phyloP scores from a whole-genome alignment of 2,797 vertebrate species.

The Parambassis ranga region DNA sequence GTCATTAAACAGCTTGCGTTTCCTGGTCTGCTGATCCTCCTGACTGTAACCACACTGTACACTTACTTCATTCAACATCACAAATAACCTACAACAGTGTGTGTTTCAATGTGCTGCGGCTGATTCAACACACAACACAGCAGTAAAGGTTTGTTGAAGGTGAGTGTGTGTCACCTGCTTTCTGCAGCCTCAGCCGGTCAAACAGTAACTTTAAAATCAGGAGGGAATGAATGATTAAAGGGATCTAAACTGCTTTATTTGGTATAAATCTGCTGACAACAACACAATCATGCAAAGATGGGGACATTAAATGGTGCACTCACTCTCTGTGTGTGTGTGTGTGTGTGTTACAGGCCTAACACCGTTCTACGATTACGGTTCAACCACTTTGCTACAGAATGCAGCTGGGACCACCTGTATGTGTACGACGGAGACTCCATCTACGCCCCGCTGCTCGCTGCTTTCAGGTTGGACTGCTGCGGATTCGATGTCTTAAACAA shows the following conservation, averaged over 20 bases:
- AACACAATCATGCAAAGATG: no score
- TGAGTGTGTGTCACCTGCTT: not conserved
- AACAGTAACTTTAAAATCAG: not conserved
- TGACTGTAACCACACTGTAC: not conserved
- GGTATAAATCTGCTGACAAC: no score
- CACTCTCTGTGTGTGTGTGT: no score
- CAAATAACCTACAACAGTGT: no score
- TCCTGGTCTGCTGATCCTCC: not conserved
- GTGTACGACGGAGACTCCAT: constrained; percentile 96
- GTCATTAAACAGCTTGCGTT: not conserved
- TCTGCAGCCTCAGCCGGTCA: not conserved
- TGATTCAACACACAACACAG: no score
- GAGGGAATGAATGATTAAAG: not conserved
- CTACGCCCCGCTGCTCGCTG: constrained; percentile 92
- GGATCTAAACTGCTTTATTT: no score
- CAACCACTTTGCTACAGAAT: constrained; percentile 96
- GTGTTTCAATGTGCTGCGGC: no score
- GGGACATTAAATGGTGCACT: no score
- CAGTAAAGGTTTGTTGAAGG: no score
- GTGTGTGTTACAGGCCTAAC: constrained; percentile 82
- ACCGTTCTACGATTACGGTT: constrained; percentile 90
- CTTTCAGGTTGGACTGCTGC: constrained; percentile 85
- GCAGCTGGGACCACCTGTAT: constrained; percentile 98
- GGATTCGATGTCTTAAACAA: no score
- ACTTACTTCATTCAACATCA: not conserved